phyloP scores from a whole-genome alignment of 1,140 invertebrate genomes.

The Drosophila kohkoa region DNA sequence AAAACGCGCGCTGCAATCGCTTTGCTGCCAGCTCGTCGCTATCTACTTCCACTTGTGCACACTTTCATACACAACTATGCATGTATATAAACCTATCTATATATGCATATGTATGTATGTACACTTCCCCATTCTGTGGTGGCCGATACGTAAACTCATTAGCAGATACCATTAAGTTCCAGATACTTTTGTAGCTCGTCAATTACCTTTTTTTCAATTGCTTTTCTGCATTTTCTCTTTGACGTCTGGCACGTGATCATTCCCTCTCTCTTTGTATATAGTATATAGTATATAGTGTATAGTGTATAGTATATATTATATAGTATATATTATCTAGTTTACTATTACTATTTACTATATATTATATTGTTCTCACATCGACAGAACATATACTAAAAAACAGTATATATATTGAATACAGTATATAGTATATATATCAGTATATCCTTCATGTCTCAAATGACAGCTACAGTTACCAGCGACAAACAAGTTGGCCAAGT shows the following conservation, averaged over 20 bases:
- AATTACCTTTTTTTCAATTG: constrained; percentile 36
- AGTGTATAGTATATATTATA: too few relatives aligned
- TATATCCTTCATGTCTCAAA: neutral
- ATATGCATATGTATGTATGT: constrained; percentile 5
- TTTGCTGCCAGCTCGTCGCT: constrained; percentile 1
- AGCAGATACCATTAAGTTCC: constrained; percentile 29
- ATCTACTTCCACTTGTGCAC: constrained; percentile 25
- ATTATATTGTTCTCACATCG: neutral
- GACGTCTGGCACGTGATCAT: constrained; percentile 8
- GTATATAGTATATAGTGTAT: too few relatives aligned
- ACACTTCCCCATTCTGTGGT: constrained; percentile 16
- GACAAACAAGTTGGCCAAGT: neutral
- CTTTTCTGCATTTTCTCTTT: constrained; percentile 22
- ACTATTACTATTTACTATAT: too few relatives aligned
- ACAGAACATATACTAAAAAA: too few relatives aligned
- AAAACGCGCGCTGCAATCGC: constrained; percentile 25
- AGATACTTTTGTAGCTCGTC: constrained; percentile 15
- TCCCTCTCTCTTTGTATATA: neutral
- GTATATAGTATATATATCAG: too few relatives aligned
- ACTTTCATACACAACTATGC: constrained; percentile 3
- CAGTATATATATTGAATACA: too few relatives aligned
- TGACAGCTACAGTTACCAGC: neutral
- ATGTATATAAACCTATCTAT: neutral
- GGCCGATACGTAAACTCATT: constrained; percentile 27
- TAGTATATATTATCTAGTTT: too few relatives aligned